These are phyloP conservation scores for Vulpes ferrilata DNA, from an alignment of 2,113 vertebrate genomes.

Conservation along the genomic window DNA sequence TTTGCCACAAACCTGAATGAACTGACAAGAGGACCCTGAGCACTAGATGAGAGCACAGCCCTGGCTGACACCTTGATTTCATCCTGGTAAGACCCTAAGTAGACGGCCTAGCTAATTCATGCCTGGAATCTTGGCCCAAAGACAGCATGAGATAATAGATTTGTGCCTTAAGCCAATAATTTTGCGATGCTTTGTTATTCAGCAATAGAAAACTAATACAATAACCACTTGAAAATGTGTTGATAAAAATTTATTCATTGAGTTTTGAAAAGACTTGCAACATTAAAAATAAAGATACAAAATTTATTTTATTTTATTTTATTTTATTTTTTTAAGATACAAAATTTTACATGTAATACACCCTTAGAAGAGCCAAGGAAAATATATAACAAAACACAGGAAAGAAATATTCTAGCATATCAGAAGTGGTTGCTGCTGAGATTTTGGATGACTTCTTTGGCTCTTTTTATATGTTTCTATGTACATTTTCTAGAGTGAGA, in stretches of 20 bases:
- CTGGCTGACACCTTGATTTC: neutral
- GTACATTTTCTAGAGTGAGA: neutral
- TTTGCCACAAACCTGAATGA: neutral
- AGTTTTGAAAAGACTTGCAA: neutral
- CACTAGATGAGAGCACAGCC: neutral
- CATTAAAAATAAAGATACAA: neutral
- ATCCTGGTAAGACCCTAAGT: neutral
- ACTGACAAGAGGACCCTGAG: neutral
- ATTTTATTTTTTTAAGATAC: neutral
- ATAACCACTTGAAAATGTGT: neutral
- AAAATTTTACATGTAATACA: slow-evolving; percentile 1
- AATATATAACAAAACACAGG: neutral
- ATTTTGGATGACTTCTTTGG: neutral
- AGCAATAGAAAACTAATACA: slow-evolving; percentile 3
- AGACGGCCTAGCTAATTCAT: neutral
- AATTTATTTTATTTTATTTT: neutral
- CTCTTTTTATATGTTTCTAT: neutral
- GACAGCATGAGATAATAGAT: neutral
- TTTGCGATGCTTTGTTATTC: neutral
- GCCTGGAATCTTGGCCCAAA: neutral
- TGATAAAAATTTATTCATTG: neutral
- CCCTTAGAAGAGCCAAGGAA: neutral
- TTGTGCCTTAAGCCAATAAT: neutral
- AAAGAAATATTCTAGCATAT: neutral
- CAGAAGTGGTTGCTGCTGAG: neutral